Conservation (phyloP, 1,140 invertebrate genomes). For the Leptinotarsa lineolata region DNA sequence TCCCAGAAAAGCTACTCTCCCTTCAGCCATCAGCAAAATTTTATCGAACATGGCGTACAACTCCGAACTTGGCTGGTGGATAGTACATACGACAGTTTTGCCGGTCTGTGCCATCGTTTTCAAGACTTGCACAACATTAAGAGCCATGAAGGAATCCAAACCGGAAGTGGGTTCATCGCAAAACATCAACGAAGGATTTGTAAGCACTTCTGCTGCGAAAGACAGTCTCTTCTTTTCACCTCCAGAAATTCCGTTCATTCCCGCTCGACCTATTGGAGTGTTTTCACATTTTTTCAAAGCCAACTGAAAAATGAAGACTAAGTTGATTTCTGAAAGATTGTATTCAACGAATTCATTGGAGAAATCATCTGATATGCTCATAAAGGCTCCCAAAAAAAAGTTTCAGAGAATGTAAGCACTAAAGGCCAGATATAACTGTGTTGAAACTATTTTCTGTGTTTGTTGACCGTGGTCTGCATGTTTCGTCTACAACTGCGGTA, state of each 20-base stretch:
- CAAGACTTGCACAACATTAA: slow-evolving; percentile 85
- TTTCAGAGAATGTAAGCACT: too few species aligned
- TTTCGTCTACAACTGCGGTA: too few species aligned
- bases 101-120: slow-evolving; percentile 80
- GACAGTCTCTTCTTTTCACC: slow-evolving; percentile 95
- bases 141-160: slow-evolving; percentile 83
- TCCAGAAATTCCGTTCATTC: slow-evolving; percentile 90
- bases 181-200: slow-evolving; percentile 92
- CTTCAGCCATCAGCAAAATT: slow-evolving; percentile 89
- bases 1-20: slow-evolving; percentile 88
- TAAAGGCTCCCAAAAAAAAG: too few species aligned
- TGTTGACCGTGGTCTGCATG: too few species aligned
- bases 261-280: slow-evolving; percentile 85
- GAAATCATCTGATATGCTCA: too few species aligned
- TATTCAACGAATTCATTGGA: too few species aligned
- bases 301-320: slow-evolving; percentile 61
- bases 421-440: too few species aligned
- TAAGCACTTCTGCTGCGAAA: slow-evolving; percentile 94
- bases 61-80: slow-evolving; percentile 96
- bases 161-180: slow-evolving; percentile 97
- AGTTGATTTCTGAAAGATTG: too few species aligned
- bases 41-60: slow-evolving; percentile 92
- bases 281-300: slow-evolving; percentile 84
- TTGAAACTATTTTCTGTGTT: too few species aligned
- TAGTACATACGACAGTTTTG: slow-evolving; percentile 91